Conservation (phyloP, 2,888 invertebrate genomes). For the Limnephilus rhombicus region DNA sequence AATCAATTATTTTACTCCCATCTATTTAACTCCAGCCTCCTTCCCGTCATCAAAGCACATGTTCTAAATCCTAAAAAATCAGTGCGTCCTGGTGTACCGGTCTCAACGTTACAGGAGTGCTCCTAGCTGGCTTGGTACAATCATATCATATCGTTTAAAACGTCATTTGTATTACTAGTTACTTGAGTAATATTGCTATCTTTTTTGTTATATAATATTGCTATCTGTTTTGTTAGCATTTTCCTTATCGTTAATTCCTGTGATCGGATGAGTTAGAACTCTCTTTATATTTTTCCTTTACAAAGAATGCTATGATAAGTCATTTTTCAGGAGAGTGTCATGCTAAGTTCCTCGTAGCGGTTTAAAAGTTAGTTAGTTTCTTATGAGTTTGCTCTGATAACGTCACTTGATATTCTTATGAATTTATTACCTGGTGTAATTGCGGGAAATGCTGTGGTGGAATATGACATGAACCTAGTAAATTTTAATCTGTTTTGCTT, state of each 20-base stretch:
- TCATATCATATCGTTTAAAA: no score
- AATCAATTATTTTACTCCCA: no score
- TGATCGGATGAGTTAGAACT: neutral
- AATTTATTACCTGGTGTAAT: slow-evolving; percentile 1
- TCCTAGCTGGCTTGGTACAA: no score
- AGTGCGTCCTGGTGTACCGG: no score
- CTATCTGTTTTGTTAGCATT: neutral
- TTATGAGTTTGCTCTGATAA: neutral
- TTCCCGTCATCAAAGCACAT: no score
- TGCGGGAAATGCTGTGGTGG: neutral
- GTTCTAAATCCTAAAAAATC: no score
- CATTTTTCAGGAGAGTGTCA: neutral
- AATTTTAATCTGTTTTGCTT: neutral
- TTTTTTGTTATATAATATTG: neutral
- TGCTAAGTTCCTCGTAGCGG: neutral
- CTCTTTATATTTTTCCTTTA: neutral
- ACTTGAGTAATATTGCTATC: neutral
- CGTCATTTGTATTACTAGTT: no score
- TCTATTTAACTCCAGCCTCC: no score
- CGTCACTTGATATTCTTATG: neutral
- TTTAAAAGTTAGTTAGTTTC: neutral
- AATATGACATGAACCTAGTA: neutral
- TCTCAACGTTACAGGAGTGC: no score
- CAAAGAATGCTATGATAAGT: neutral
- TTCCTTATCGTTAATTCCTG: neutral